Percentiles rank a stretch among this genome's conserved stretches.
Evolutionary conservation across 2,888 invertebrate species (phyloP).

Genomic region (Brachypalpus laphriformis): DNA sequence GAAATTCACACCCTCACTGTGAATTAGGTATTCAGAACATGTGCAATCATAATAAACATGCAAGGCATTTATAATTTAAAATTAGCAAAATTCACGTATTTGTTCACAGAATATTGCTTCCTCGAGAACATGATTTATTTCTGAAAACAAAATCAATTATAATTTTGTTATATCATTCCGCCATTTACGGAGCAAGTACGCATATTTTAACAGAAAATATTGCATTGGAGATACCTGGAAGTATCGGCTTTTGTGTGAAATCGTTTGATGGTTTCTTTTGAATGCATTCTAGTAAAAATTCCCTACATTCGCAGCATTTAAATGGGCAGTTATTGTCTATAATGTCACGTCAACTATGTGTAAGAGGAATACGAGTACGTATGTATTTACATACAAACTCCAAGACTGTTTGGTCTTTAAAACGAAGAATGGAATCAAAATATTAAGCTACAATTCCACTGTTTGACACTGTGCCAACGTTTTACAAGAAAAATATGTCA

Average conservation of each 20-base stretch:
- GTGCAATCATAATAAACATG: background rate
- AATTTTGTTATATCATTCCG: background rate
- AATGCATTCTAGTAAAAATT: too few relatives aligned
- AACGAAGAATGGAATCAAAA: too few relatives aligned
- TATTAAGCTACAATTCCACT: too few relatives aligned
- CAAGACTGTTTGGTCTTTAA: too few relatives aligned
- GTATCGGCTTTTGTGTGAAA: background rate
- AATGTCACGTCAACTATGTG: too few relatives aligned
- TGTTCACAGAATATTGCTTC: background rate
- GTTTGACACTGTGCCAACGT: too few relatives aligned
- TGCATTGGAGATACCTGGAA: background rate
- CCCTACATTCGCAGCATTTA: too few relatives aligned
- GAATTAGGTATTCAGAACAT: background rate
- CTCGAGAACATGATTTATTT: background rate
- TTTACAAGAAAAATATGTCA: too few relatives aligned
- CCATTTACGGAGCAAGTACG: background rate
- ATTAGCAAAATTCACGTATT: background rate
- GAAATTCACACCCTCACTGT: background rate
- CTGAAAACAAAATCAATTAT: background rate
- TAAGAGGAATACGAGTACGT: too few relatives aligned
- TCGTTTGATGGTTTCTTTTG: too few relatives aligned
- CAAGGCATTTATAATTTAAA: background rate
- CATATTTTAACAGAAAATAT: background rate
- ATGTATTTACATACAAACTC: too few relatives aligned
- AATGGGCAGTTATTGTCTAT: too few relatives aligned